A percentile compares a stretch with the other conserved stretches of the same genome.
Evolutionary conservation across 2,113 vertebrate species (phyloP).

Genomic region (Megatriorchis doriae): DNA sequence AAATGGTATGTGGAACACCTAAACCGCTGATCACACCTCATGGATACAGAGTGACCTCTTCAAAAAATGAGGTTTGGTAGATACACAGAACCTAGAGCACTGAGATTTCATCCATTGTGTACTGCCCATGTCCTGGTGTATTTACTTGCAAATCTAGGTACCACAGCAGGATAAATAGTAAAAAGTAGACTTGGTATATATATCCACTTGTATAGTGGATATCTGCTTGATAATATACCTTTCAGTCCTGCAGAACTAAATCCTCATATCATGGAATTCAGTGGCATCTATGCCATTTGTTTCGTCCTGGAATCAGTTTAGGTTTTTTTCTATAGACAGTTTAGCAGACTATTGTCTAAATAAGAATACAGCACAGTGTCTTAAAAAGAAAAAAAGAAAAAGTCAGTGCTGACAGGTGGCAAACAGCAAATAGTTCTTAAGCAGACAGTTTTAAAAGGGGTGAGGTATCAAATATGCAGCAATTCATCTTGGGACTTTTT

Average conservation of each 20-base stretch:
- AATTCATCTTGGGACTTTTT: not conserved
- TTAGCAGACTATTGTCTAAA: not conserved
- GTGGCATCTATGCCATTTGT: not conserved
- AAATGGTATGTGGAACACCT: not conserved
- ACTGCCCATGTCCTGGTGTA: not conserved
- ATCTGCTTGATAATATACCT: not conserved
- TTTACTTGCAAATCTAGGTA: not conserved
- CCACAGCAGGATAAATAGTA: not conserved
- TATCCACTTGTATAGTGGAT: not conserved
- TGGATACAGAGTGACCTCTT: not conserved
- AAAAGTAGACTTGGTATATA: not conserved
- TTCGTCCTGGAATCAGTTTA: not conserved
- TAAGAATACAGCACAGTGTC: not conserved
- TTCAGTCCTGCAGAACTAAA: not conserved
- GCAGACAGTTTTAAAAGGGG: not conserved
- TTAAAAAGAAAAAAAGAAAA: not conserved
- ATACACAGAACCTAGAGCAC: not conserved
- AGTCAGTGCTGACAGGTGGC: not conserved
- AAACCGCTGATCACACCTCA: not conserved
- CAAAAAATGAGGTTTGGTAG: not conserved
- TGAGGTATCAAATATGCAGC: not conserved
- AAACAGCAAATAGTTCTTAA: not conserved
- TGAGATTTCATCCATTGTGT: not conserved
- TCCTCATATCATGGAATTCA: not conserved
- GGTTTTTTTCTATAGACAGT: not conserved